Conservation (phyloP, 2,113 vertebrate species). For the Spilogale gracilis region DNA sequence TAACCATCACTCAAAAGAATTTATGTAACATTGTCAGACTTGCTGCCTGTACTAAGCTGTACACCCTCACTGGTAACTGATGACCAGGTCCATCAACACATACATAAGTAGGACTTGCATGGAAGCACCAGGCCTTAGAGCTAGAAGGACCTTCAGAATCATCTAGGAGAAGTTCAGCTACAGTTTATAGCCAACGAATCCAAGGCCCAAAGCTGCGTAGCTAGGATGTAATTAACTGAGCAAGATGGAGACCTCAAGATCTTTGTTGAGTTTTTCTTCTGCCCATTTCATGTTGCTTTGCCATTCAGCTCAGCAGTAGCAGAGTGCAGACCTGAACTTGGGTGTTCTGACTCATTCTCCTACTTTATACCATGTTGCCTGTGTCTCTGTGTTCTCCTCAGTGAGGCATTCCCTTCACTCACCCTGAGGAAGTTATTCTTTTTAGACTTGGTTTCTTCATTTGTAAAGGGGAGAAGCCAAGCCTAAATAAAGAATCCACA, state of each 20-base stretch:
- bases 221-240: neutral
- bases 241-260: neutral
- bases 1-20: slow-evolving; percentile 47
- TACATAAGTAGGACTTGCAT: neutral
- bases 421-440: slow-evolving; percentile 21
- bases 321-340: neutral
- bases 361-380: neutral
- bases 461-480: neutral
- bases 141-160: neutral
- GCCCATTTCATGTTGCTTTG: neutral
- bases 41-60: slow-evolving; percentile 11
- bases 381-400: neutral
- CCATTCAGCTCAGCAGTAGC: neutral
- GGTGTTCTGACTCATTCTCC: neutral
- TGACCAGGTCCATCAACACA: neutral
- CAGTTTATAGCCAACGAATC: neutral
- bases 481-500: neutral
- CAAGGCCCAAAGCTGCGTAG: neutral
- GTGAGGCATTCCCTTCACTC: neutral
- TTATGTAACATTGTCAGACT: slow-evolving; percentile 40
- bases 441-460: neutral
- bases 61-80: neutral
- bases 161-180: neutral
- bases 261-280: slow-evolving; percentile 10
- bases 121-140: neutral